phyloP scores from a whole-genome alignment of 2,797 vertebrate species.

The Scleropages formosus region DNA sequence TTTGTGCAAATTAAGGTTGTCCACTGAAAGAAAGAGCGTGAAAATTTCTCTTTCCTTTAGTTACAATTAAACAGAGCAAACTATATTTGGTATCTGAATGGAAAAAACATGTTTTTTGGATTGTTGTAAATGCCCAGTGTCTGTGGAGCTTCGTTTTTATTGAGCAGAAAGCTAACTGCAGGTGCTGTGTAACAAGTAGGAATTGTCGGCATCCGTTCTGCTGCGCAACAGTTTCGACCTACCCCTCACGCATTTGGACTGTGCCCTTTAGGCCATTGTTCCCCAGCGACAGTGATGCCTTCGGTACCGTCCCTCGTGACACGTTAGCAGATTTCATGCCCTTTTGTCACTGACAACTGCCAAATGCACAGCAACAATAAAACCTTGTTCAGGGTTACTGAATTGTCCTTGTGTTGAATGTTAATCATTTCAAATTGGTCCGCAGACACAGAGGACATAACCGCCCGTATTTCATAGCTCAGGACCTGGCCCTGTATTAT shows the following conservation, averaged over 20 bases:
- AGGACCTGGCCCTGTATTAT: conserved; percentile 12
- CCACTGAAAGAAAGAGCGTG: too few species aligned
- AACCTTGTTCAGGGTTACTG: conserved; percentile 17
- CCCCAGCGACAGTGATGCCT: background rate
- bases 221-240: background rate
- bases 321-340: conserved; percentile 8
- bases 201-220: background rate
- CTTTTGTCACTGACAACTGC: background rate
- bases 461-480: conserved; percentile 13
- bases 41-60: too few species aligned
- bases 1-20: too few species aligned
- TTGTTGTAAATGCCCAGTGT: too few species aligned
- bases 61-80: too few species aligned
- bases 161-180: background rate
- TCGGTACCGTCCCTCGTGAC: conserved; percentile 4
- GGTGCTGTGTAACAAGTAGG: background rate
- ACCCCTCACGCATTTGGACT: background rate
- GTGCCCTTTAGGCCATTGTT: background rate
- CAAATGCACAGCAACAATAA: conserved; percentile 2
- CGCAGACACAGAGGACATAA: background rate
- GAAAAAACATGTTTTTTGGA: too few species aligned
- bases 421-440: background rate
- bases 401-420: conserved; percentile 17
- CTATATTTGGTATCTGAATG: too few species aligned
- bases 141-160: too few species aligned